phyloP scores from a whole-genome alignment of 2,888 invertebrate genomes.

The Mongoloraphidia duomilia region DNA sequence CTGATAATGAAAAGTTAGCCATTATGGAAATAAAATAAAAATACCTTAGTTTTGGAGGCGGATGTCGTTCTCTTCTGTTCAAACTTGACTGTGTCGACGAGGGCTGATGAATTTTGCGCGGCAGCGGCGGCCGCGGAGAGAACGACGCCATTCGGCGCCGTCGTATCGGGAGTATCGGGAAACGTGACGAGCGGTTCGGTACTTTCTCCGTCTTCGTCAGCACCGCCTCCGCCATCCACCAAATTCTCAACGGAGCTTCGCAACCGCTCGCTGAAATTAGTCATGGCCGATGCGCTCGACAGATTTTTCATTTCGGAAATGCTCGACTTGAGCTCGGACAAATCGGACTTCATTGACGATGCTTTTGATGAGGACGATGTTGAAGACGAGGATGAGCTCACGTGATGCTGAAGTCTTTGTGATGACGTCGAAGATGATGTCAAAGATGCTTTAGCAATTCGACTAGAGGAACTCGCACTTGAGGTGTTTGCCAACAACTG shows the following conservation, averaged over 20 bases:
- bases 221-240: constrained; percentile 48
- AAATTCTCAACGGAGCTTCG: constrained; percentile 66
- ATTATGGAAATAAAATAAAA: constrained; percentile 7
- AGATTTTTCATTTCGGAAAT: constrained; percentile 78
- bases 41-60: constrained; percentile 56
- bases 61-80: constrained; percentile 73
- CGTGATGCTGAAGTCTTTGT: constrained; percentile 34
- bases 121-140: constrained; percentile 24
- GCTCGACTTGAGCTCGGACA: constrained; percentile 65
- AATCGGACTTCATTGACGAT: constrained; percentile 67
- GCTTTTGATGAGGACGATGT: constrained; percentile 41
- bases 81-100: constrained; percentile 57
- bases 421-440: constrained; percentile 31
- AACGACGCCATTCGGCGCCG: constrained; percentile 39
- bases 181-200: constrained; percentile 63
- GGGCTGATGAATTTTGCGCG: constrained; percentile 28
- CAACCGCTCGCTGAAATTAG: constrained; percentile 25
- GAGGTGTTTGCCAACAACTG: constrained; percentile 38
- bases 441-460: constrained; percentile 22
- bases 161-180: constrained; percentile 59
- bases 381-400: constrained; percentile 27
- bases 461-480: constrained; percentile 40
- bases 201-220: constrained; percentile 27
- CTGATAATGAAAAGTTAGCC: too few species aligned
- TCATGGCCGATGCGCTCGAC: constrained; percentile 4